Base-by-base conservation (phyloP, 2,797 vertebrate genomes). In the Coregonus suidteri region DNA sequence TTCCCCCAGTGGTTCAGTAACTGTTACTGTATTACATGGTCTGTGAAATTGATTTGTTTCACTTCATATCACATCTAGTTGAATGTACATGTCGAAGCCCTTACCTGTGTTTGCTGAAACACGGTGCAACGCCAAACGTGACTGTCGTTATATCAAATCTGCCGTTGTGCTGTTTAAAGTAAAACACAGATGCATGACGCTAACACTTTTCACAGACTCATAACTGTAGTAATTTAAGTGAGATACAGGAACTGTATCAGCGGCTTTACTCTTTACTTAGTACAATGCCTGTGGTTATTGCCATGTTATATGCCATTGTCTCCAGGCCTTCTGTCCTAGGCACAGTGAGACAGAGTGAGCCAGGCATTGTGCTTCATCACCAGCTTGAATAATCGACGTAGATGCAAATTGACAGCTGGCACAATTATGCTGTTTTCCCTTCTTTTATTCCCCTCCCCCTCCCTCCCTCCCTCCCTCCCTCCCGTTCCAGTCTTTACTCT, bases 41-140 rank as follows among this genome's bases (percentile, higher is more conserved):
- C 89, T 93, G 89, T 92, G 90, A 93, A 92, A 92, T 91, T 89
- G 90, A 92, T 93, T 93, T 90, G 91, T 91, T 92, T 93, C 90
- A 92, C 90, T 92, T 91, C 86, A 88, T 87, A 89, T 91, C 89
- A 91, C 89, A 91, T 92, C 79, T 82, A 89, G 88, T 91, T 88
- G 85, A 92, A 91, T 89, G 88, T 88, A 84, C 84, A 85, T 65
- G 78, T 83, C 85, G 81, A 86, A 89, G 83, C 86, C 87, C 84
- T 77, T 87, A 90, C 90, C 88, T 91, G 83, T 82, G 78, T 89
- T 85, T 87, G 75, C 85, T 91, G 59, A 90, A 91, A 88, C 88
- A 90, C 83, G 82, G 84, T 86, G 82, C 84, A 84, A 88, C 20
- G 82, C 81, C 81, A 52, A 88, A 85, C 79, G 79, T 85, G 77